Base-by-base conservation (phyloP, 2,797 vertebrate genomes). In the Characodon lateralis region DNA sequence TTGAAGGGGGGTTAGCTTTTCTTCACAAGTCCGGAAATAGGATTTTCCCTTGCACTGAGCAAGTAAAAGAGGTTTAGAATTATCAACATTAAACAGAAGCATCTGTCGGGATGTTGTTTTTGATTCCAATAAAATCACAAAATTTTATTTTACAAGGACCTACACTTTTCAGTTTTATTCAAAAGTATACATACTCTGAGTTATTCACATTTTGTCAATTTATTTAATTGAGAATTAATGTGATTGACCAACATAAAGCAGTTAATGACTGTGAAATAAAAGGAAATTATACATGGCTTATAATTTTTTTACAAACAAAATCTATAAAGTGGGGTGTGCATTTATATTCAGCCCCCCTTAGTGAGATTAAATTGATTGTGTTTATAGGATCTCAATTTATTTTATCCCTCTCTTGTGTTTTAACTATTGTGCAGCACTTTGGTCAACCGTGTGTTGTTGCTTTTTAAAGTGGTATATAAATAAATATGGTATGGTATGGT, bases 1-100 rank as follows among this genome's bases (percentile, higher is more conserved):
- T 74, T 79, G 78, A 87, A 84, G 74, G 87, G 86, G 80, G 92
- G 92, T 93, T 91, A 88, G 71, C 85, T 84, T 61, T 72, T 83
- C 80, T 87, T 80, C 85, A 75, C 73, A 8, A 82, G 79, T 31
- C 85, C 88, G 90, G 90, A 92, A 91, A 85, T 78, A 65, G 79
- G 66, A 77, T 81, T 78, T 73, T 84, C 72, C 89, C 59, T 86
- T 79, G 73, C 87, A 88, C 87, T 74, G 82, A 85, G 53, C 26
- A 39, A 81, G n/a, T 14, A 13, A 5, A 13, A 26, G 35, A 35
- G 77, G 48, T 70, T 71, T 65, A 59, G 22, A 69, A 46, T 46
- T 6, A 77, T 74, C 1, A 0, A 56, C 13, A 66, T 72, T 9
- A 65, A 80, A 69, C 9, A 6, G 8, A 39, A 14, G 26, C 18